These are phyloP conservation scores for Trichomalopsis sarcophagae DNA, from an alignment of 1,140 invertebrate genomes.

Conservation along the genomic window DNA sequence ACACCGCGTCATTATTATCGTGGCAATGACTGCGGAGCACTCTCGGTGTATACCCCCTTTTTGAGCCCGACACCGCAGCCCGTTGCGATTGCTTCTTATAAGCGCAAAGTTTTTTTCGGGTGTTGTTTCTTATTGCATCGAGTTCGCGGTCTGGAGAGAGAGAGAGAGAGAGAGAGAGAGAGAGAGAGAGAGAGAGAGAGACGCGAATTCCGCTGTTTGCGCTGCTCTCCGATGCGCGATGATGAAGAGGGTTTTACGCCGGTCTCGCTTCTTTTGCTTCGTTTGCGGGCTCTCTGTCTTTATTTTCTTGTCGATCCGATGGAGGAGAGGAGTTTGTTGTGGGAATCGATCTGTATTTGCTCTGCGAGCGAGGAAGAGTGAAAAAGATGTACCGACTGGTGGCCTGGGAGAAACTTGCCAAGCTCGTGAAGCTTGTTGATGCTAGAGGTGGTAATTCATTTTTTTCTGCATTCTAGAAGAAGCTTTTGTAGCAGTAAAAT, in stretches of 20 bases:
- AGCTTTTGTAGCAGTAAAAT: too few species aligned
- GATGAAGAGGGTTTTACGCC: conserved; percentile 40
- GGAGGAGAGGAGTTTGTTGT: conserved; percentile 24
- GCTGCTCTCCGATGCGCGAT: conserved; percentile 42
- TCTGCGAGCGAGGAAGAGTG: neutral
- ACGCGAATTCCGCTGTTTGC: conserved; percentile 18
- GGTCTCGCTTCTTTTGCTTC: neutral
- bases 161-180: neutral
- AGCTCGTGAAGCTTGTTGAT: neutral
- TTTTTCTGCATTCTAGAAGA: neutral
- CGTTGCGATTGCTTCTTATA: conserved; percentile 11
- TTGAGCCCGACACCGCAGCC: neutral
- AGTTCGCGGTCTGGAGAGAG: neutral
- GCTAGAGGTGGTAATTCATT: neutral
- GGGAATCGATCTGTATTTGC: conserved; percentile 36
- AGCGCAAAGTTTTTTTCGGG: neutral
- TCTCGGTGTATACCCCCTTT: neutral
- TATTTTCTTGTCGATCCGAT: neutral
- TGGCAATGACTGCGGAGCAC: neutral
- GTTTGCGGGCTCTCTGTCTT: neutral
- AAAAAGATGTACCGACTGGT: neutral
- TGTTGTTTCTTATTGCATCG: conserved; percentile 33
- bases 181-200: neutral
- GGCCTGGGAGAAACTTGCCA: neutral
- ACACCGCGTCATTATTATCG: conserved; percentile 20